These are phyloP conservation scores for Micromussa lordhowensis DNA, from an alignment of 92 coral and sea anemone genomes.

Conservation along the genomic window DNA sequence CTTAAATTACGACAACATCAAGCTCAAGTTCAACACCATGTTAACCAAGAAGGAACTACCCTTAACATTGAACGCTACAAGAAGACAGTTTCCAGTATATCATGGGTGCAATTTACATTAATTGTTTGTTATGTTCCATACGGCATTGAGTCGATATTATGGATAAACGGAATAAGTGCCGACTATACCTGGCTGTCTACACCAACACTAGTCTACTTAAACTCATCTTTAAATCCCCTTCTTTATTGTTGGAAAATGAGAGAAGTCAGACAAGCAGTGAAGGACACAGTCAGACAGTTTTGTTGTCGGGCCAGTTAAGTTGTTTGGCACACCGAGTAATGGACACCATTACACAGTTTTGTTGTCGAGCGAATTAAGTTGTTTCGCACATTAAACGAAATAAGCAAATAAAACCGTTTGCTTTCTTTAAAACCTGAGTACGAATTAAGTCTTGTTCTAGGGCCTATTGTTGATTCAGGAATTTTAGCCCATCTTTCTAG, in stretches of 20 bases:
- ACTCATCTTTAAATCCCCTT: conserved; percentile 20
- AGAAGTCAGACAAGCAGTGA: conserved; percentile 17
- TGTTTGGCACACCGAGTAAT: not conserved
- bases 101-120: conserved; percentile 15
- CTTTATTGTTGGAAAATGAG: conserved; percentile 42
- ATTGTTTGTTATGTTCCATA: conserved; percentile 7
- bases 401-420: too few species aligned
- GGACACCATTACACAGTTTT: too few species aligned
- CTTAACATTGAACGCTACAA: not conserved
- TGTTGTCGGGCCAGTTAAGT: not conserved
- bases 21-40: not conserved
- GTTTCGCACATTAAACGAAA: too few species aligned
- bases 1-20: conserved; percentile 1
- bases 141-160: not conserved
- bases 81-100: conserved; percentile 12
- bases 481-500: too few species aligned
- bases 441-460: too few species aligned
- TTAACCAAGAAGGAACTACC: not conserved
- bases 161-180: not conserved
- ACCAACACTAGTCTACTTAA: not conserved
- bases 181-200: not conserved
- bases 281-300: not conserved
- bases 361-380: too few species aligned
- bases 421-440: too few species aligned
- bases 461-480: too few species aligned